These are phyloP conservation scores for Bibio marci DNA, from an alignment of 2,888 invertebrate species.

Conservation along the genomic window DNA sequence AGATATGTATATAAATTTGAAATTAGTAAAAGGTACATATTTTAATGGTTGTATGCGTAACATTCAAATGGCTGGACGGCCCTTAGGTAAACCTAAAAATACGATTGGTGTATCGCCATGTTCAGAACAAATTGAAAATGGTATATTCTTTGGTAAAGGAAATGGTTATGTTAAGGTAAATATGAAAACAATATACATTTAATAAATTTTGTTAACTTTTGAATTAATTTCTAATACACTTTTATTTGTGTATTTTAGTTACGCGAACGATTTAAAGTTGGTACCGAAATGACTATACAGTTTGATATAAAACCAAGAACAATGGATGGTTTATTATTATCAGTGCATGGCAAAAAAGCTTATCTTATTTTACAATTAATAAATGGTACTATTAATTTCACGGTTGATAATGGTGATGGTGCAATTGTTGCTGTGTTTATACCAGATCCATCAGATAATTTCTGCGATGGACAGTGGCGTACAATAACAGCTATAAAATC, in stretches of 20 bases:
- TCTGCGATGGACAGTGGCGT: slow-evolving; percentile 96
- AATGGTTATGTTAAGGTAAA: slow-evolving; percentile 56
- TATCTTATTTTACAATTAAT: slow-evolving; percentile 76
- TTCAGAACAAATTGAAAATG: slow-evolving; percentile 57
- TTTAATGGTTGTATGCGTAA: slow-evolving; percentile 76
- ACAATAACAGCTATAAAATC: slow-evolving; percentile 65
- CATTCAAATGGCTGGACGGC: slow-evolving; percentile 49
- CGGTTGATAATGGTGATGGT: slow-evolving; percentile 67
- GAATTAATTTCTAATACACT: background rate
- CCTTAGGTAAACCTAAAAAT: slow-evolving; percentile 39
- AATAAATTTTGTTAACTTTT: slow-evolving; percentile 18
- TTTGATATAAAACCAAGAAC: slow-evolving; percentile 79
- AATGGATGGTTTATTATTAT: slow-evolving; percentile 66
- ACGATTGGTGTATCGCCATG: slow-evolving; percentile 57
- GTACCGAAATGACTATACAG: slow-evolving; percentile 56
- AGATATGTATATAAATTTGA: slow-evolving; percentile 25
- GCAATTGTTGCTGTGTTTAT: slow-evolving; percentile 57
- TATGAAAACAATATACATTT: no score
- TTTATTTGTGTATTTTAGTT: slow-evolving; percentile 11
- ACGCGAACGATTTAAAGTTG: slow-evolving; percentile 59
- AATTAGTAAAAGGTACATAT: slow-evolving; percentile 28
- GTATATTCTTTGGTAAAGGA: slow-evolving; percentile 67
- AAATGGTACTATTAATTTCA: slow-evolving; percentile 67
- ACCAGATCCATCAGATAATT: slow-evolving; percentile 43
- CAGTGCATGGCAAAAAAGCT: slow-evolving; percentile 69